Evolutionary conservation across 2,113 vertebrate genomes (phyloP).

Genomic region (Neolamprologus sp.): DNA sequence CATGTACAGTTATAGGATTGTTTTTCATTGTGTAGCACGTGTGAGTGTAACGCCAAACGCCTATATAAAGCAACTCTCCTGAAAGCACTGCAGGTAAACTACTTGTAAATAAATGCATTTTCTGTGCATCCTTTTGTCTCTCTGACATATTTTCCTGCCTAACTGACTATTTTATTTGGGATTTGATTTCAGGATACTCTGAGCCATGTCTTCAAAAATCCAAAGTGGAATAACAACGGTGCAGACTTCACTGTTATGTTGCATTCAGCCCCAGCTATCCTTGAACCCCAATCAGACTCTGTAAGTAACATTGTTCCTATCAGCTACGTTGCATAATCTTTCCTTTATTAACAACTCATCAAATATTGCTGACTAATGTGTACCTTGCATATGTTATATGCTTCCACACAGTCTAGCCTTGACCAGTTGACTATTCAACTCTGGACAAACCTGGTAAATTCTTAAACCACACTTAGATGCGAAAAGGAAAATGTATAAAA

Average conservation of each 20-base stretch:
- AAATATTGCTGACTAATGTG: background rate
- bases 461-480: background rate
- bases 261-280: slow-evolving; percentile 67
- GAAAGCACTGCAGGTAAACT: slow-evolving; percentile 61
- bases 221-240: slow-evolving; percentile 35
- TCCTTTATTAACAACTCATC: background rate
- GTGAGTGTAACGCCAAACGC: slow-evolving; percentile 7
- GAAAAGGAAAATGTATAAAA: background rate
- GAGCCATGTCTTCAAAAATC: slow-evolving; percentile 37
- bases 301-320: slow-evolving; percentile 29
- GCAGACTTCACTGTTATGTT: slow-evolving; percentile 74
- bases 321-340: background rate
- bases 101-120: background rate
- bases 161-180: background rate
- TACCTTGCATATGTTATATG: background rate
- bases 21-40: background rate
- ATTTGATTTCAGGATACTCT: slow-evolving; percentile 50
- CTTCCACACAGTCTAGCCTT: background rate
- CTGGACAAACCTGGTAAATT: slow-evolving; percentile 60
- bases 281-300: background rate
- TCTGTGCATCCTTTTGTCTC: background rate
- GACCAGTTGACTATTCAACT: slow-evolving; percentile 50
- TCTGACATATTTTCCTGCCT: background rate
- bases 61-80: slow-evolving; percentile 37
- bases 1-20: background rate